Base-by-base conservation (phyloP, 2,797 vertebrate genomes). In the Pempheris klunzingeri region DNA sequence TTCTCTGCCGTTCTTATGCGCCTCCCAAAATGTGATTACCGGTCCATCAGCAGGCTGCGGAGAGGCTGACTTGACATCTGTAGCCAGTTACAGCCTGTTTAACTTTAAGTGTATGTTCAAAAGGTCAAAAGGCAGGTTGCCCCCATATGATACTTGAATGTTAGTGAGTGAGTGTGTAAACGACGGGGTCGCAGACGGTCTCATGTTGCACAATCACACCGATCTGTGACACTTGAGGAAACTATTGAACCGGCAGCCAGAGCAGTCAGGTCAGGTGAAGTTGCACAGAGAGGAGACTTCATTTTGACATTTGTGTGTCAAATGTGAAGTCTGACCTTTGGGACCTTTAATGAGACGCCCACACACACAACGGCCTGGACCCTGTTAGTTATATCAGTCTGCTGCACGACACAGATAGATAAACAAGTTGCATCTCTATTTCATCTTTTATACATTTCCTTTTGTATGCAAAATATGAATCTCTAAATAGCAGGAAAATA, bases 251-350 rank as follows among this genome's bases (percentile, higher is more conserved):
- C 6, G 17, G 50, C 62, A 47, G 20, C 3, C 36, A 59, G 59
- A 52, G 44, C 54, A 67, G 43, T 53, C 66, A 80, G 71, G 28
- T 36, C 24, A 61, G 75, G 50, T 64, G 36, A 81, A 38, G 41
- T 43, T 63, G 52, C 86, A 86, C 57, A 32, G 41, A 66, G 47
- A 73, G 71, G 73, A 87, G 71, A 87, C 74, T 67, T 64, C 38
- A 69, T 78, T 87, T 83, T 90, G 34, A 54, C 87, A 71, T n/a
- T 10, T 12, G 12, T 43, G 22, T 87, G 92, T 84, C 36, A 93
- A 91, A 88, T 86, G 82, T 53, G 70, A 57, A 54, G 57, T 55
- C 65, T 80, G 73, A 79, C 78, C 64, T 53, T 10, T 5, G 7
- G 3, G 46, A 68, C 71, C 74, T 83, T 81, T 71, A 74, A 83